Evolutionary conservation across 2,888 invertebrate species (phyloP).

Genomic region (Patella pellucida): DNA sequence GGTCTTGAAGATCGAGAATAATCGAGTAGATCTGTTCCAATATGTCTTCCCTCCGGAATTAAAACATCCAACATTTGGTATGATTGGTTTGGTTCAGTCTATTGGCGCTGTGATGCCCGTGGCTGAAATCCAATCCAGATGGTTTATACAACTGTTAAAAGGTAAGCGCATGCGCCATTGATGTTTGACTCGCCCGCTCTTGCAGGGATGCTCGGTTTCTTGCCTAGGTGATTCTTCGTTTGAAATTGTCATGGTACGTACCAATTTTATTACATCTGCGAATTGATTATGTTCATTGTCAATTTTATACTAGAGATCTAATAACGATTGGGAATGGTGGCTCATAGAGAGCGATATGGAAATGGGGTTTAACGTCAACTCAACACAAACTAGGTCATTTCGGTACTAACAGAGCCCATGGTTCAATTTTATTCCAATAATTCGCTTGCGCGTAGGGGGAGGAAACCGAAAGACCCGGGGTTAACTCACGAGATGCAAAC

Average conservation of each 20-base stretch:
- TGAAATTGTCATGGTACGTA: not conserved
- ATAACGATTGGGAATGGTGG: too few species aligned
- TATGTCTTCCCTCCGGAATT: slow-evolving; percentile 69
- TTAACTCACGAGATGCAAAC: too few species aligned
- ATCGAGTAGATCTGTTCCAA: slow-evolving; percentile 69
- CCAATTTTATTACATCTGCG: not conserved
- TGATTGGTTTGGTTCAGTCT: slow-evolving; percentile 71
- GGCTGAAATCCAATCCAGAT: slow-evolving; percentile 70
- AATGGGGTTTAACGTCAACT: too few species aligned
- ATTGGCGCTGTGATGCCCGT: slow-evolving; percentile 72
- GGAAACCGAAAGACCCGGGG: too few species aligned
- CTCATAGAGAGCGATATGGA: too few species aligned
- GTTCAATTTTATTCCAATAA: too few species aligned
- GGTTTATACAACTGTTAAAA: slow-evolving; percentile 57
- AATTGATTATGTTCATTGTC: too few species aligned
- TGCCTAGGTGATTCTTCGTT: not conserved
- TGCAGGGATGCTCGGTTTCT: not conserved
- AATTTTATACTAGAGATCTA: too few species aligned
- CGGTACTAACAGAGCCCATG: too few species aligned
- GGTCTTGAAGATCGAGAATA: slow-evolving; percentile 55
- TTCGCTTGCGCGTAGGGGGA: too few species aligned
- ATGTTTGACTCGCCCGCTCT: not conserved
- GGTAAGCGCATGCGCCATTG: slow-evolving; percentile 42
- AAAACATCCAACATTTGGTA: slow-evolving; percentile 63
- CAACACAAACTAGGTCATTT: too few species aligned